phyloP scores from a whole-genome alignment of 2,113 vertebrate genomes.

The Baryphthengus martii region DNA sequence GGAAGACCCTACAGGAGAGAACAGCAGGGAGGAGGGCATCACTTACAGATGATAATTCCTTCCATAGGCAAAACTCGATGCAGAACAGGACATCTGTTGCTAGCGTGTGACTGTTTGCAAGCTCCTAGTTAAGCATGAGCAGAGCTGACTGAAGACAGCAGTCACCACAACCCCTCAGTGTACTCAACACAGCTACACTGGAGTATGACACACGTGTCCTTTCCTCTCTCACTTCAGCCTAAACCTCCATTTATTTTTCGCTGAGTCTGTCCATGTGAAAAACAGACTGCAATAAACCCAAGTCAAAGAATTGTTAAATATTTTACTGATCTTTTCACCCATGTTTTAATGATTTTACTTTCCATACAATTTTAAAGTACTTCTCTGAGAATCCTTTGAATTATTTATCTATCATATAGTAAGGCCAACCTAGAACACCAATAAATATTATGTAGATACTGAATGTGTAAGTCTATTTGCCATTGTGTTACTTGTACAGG shows the following conservation, averaged over 20 bases:
- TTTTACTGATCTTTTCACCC: not conserved
- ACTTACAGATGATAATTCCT: not conserved
- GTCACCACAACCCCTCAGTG: not conserved
- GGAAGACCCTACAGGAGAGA: not conserved
- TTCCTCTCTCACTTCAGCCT: not conserved
- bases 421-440: not conserved
- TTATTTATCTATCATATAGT: not conserved
- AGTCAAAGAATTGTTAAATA: not conserved
- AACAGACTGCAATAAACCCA: not conserved
- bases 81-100: not conserved
- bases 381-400: not conserved
- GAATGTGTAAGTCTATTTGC: not conserved
- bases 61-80: not conserved
- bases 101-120: not conserved
- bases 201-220: not conserved
- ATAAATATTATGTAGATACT: not conserved
- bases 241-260: not conserved
- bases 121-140: not conserved
- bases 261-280: fast-evolving
- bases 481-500: not conserved
- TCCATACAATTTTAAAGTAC: not conserved
- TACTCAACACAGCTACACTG: not conserved
- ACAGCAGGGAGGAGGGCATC: not conserved
- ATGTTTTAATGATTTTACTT: not conserved
- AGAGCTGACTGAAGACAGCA: not conserved